phyloP scores from a whole-genome alignment of 2,888 invertebrate genomes.

The Ectropis crepuscularia region DNA sequence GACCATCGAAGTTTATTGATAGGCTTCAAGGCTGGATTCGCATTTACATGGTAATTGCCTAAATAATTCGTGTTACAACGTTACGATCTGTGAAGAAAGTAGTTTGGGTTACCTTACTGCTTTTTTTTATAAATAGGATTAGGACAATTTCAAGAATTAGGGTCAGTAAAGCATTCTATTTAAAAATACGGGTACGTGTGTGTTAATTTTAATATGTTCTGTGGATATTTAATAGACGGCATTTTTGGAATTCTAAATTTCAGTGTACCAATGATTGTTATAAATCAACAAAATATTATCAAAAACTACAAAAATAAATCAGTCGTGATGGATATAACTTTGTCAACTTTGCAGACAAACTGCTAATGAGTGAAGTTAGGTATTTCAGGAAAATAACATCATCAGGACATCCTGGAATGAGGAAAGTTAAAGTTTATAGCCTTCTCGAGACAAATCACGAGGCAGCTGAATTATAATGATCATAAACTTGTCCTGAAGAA shows the following conservation, averaged over 20 bases:
- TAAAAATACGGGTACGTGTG: no score
- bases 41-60: slow-evolving; percentile 49
- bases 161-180: slow-evolving; percentile 3
- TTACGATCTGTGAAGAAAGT: slow-evolving; percentile 41
- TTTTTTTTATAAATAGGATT: slow-evolving; percentile 18
- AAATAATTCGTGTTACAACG: slow-evolving; percentile 41
- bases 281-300: neutral
- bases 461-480: slow-evolving; percentile 1
- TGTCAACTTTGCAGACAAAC: slow-evolving; percentile 10
- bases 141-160: slow-evolving; percentile 7
- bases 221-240: no score
- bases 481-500: neutral
- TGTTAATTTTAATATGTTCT: neutral
- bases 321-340: neutral
- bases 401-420: slow-evolving; percentile 19
- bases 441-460: slow-evolving; percentile 10
- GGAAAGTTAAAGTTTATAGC: slow-evolving; percentile 13
- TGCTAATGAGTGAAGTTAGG: slow-evolving; percentile 19
- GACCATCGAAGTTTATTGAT: slow-evolving; percentile 44
- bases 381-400: slow-evolving; percentile 23
- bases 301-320: neutral
- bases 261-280: neutral
- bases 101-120: slow-evolving; percentile 23
- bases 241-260: no score
- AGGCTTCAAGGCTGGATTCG: slow-evolving; percentile 43